Evolutionary conservation across 2,888 invertebrate species (phyloP), one percentile per base, ranked within the genome.

Genomic region (Caenorhabditis japonica): DNA sequence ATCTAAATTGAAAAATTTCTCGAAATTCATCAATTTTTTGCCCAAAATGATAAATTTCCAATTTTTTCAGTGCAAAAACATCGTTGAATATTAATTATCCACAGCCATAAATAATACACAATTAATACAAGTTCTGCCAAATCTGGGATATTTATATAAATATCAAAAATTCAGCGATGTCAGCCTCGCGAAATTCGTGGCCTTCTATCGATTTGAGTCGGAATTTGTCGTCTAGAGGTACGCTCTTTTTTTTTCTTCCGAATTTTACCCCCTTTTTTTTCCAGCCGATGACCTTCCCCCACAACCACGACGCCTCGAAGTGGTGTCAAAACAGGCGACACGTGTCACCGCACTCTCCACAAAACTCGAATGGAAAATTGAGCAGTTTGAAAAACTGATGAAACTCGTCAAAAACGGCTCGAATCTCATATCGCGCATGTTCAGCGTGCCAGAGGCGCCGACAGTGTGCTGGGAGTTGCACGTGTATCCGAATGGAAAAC

Each of bases 401-500:
- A 81, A 82, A 39, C 61, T 86, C 43, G 83, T 79, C 55, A 85
- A 84, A 53, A 84, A 84, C 73, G 83, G 83, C 4, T 79, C 84
- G 30, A 83, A 83, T 62, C 64, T 86, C 30, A 79, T 84, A 19
- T 80, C 80, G 27, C 71, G 80, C 21, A 83, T 81, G 60, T 86
- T 86, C 61, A 78, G 80, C 10, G 81, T 81, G 13, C 81, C 83
- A 13, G 80, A 80, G 41, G 84, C 82, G 1, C 75, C 84, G 4
- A 77, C 77, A 1, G 84, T 86, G n/a, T 75, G 81, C 17, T 86
- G 86, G 86, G 86, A 86, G 55, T 55, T 86, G 51, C 85, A 86
- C 53, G 83, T 86, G 0, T 86, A 86, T 75, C 86, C 86, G 25
- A 86, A 86, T 51, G 86, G 86, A 12, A 86, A 86, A 51, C 76